A percentile compares a stretch with the other conserved stretches of the same genome.
Evolutionary conservation across 2,888 invertebrate genomes (phyloP).

Genomic region (Chelonus formosanus): DNA sequence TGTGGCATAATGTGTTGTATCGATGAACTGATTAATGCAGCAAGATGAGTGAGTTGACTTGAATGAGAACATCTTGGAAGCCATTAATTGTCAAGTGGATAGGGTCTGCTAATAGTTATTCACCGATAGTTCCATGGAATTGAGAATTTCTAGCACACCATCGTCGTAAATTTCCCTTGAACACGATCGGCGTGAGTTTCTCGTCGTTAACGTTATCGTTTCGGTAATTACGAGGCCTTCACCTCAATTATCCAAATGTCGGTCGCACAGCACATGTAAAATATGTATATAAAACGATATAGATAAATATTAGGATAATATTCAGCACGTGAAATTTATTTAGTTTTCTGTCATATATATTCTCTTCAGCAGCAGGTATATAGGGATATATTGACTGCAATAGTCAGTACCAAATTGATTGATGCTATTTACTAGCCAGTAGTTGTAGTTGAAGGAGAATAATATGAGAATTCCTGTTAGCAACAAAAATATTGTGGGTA

Average conservation of each 20-base stretch:
- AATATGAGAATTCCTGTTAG: neutral
- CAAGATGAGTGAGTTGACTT: neutral
- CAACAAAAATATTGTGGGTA: slow-evolving; percentile 1
- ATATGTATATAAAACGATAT: neutral
- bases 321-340: slow-evolving; percentile 5
- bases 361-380: too few relatives aligned
- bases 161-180: slow-evolving; percentile 15
- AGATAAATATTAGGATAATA: neutral
- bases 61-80: slow-evolving; percentile 5
- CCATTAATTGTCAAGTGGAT: slow-evolving; percentile 12
- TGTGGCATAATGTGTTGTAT: slow-evolving; percentile 1
- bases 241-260: slow-evolving; percentile 18
- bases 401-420: too few relatives aligned
- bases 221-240: slow-evolving; percentile 20
- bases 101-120: slow-evolving; percentile 11
- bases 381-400: too few relatives aligned
- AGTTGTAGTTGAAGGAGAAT: neutral
- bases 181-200: neutral
- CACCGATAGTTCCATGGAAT: slow-evolving; percentile 1
- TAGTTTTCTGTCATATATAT: neutral
- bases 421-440: too few relatives aligned
- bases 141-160: slow-evolving; percentile 1
- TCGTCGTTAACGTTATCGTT: slow-evolving; percentile 13
- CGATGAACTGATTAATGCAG: slow-evolving; percentile 35
- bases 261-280: neutral